Evolutionary conservation across 1,140 invertebrate species (phyloP).

Genomic region (Neoseiulus cucumeris): DNA sequence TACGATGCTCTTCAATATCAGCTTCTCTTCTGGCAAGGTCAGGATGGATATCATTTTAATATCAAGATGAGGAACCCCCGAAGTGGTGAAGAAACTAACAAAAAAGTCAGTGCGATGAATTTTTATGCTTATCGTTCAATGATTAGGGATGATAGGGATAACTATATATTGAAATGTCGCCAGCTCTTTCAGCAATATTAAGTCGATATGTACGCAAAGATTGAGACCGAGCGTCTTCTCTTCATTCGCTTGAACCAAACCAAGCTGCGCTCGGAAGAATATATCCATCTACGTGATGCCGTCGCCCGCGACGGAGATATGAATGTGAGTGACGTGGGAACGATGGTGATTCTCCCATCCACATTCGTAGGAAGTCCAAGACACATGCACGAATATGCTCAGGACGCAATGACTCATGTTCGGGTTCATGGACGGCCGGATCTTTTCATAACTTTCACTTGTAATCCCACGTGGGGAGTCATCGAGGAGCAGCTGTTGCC

Average conservation of each 20-base stretch:
- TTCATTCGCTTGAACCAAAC: constrained; percentile 15
- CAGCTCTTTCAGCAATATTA: background rate
- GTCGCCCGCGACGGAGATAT: constrained; percentile 15
- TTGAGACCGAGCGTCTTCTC: constrained; percentile 7
- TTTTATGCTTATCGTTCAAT: constrained; percentile 29
- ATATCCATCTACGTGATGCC: constrained; percentile 17
- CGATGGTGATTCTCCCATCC: background rate
- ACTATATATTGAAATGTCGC: constrained; percentile 21
- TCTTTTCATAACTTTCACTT: constrained; percentile 29
- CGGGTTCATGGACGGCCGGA: background rate
- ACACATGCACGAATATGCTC: constrained; percentile 13
- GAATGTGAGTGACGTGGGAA: background rate
- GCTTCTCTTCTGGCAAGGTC: background rate
- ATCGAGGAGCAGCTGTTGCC: constrained; percentile 6
- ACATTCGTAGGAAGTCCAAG: constrained; percentile 10
- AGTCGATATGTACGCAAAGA: constrained; percentile 12
- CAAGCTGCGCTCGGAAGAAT: constrained; percentile 14
- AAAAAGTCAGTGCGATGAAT: constrained; percentile 26
- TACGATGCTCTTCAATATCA: constrained; percentile 17
- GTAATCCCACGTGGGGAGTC: constrained; percentile 12
- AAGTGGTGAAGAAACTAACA: constrained; percentile 17
- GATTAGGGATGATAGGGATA: constrained; percentile 22
- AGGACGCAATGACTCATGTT: constrained; percentile 13
- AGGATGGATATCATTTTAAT: constrained; percentile 17
- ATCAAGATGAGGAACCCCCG: constrained; percentile 20